Evolutionary conservation across 2,888 invertebrate genomes (phyloP).

Genomic region (Malthinus flaveolus): DNA sequence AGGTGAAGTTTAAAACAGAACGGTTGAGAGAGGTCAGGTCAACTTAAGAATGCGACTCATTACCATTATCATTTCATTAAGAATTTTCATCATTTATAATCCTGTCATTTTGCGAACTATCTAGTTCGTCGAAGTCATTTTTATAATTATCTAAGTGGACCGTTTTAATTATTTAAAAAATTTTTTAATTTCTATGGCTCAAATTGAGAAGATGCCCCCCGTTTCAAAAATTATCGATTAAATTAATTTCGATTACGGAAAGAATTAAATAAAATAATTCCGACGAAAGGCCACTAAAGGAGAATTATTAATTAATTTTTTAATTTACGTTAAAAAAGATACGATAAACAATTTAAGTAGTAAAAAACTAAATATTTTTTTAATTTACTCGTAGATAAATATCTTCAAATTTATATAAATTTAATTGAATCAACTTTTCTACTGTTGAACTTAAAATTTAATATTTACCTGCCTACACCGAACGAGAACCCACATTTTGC

Average conservation of each 20-base stretch:
- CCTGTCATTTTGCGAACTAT: slow-evolving; percentile 34
- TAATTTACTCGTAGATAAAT: too few relatives aligned
- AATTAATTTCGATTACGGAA: too few relatives aligned
- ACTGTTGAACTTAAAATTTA: not conserved
- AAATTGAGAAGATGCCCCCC: not conserved
- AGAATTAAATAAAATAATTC: too few relatives aligned
- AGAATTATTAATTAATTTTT: not conserved
- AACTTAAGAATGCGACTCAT: slow-evolving; percentile 40
- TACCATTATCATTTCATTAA: slow-evolving; percentile 42
- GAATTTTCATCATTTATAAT: slow-evolving; percentile 40
- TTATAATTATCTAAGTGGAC: too few relatives aligned
- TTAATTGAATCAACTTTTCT: not conserved
- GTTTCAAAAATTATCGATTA: too few relatives aligned
- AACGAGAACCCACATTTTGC: slow-evolving; percentile 17
- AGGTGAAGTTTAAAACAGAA: slow-evolving; percentile 32
- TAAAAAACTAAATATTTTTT: too few relatives aligned
- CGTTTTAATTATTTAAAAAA: too few relatives aligned
- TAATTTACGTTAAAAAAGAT: not conserved
- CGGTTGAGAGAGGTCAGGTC: slow-evolving; percentile 39
- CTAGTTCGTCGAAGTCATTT: slow-evolving; percentile 15
- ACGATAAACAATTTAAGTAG: too few relatives aligned
- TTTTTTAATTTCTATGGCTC: too few relatives aligned
- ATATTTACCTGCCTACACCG: slow-evolving; percentile 16
- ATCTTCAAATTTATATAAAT: too few relatives aligned
- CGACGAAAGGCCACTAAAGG: too few relatives aligned